A percentile compares a stretch with the other conserved stretches of the same genome.
These are phyloP conservation scores for Tribolium madens DNA, from an alignment of 1,140 invertebrate genomes.

Conservation along the genomic window DNA sequence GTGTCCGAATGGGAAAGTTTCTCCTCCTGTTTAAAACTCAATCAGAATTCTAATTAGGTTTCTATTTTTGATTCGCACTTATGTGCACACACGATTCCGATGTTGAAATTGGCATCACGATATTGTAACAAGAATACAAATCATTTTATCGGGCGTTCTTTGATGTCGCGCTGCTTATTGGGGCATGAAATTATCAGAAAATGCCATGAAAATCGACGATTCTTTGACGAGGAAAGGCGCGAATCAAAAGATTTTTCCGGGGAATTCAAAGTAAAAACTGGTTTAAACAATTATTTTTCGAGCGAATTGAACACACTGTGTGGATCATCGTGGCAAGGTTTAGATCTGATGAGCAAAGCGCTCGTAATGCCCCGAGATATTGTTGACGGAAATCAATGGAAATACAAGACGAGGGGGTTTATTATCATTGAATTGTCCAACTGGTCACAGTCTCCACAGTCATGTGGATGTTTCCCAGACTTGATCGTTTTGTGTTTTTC, in stretches of 20 bases:
- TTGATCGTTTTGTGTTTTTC: no score
- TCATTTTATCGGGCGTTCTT: not conserved
- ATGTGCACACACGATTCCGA: not conserved
- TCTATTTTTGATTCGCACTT: not conserved
- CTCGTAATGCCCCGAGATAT: not conserved
- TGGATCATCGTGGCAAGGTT: no score
- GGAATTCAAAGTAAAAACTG: no score
- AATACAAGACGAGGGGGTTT: not conserved
- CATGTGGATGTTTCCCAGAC: constrained; percentile 7
- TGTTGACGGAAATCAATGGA: not conserved
- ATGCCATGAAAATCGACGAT: not conserved
- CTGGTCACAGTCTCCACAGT: not conserved
- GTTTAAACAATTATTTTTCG: no score
- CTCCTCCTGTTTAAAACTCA: not conserved
- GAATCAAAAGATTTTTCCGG: no score
- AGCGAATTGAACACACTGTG: no score
- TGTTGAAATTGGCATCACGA: not conserved
- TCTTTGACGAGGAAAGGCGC: not conserved
- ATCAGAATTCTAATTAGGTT: not conserved
- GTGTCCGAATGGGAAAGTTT: not conserved
- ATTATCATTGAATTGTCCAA: constrained; percentile 16
- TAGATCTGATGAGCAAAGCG: no score
- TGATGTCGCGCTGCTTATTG: not conserved
- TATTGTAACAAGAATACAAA: not conserved
- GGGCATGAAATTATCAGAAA: not conserved